A percentile compares a stretch with the other conserved stretches of the same genome.
Conservation (phyloP, 2,888 invertebrate genomes). For the Acleris holmiana region DNA sequence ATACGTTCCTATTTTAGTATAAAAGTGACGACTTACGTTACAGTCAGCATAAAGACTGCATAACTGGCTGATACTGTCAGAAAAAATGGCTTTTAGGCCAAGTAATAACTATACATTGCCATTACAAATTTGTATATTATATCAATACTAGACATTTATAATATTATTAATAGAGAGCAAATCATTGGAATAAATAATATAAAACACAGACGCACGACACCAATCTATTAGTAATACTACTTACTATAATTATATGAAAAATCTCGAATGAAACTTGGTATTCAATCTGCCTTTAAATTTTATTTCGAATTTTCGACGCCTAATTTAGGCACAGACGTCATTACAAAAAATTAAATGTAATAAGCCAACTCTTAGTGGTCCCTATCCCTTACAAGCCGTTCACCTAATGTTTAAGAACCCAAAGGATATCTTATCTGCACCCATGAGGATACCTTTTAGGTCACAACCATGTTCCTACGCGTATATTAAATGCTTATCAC, state of each 20-base stretch:
- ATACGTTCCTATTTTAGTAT: too few relatives aligned
- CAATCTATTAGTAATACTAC: background rate
- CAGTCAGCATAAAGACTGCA: too few relatives aligned
- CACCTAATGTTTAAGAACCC: background rate
- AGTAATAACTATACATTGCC: too few relatives aligned
- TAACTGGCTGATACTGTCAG: too few relatives aligned
- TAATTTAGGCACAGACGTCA: too few relatives aligned
- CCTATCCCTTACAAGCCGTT: constrained; percentile 3
- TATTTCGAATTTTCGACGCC: too few relatives aligned
- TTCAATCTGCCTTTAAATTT: constrained; percentile 12
- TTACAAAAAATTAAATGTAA: background rate
- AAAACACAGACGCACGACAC: constrained; percentile 15
- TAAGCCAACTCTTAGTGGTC: constrained; percentile 19
- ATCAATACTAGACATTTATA: background rate
- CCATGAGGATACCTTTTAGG: constrained; percentile 2
- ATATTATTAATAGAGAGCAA: constrained; percentile 3
- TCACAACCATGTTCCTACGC: constrained; percentile 29
- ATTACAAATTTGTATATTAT: too few relatives aligned
- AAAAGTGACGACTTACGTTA: too few relatives aligned
- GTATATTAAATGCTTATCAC: constrained; percentile 35
- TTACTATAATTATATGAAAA: constrained; percentile 2
- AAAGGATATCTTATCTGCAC: background rate
- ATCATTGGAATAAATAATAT: background rate
- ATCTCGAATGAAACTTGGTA: constrained; percentile 33
- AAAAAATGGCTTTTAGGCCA: too few relatives aligned